Base-by-base conservation (phyloP, 2,888 invertebrate species). In the Pristionchus entomophagus region DNA sequence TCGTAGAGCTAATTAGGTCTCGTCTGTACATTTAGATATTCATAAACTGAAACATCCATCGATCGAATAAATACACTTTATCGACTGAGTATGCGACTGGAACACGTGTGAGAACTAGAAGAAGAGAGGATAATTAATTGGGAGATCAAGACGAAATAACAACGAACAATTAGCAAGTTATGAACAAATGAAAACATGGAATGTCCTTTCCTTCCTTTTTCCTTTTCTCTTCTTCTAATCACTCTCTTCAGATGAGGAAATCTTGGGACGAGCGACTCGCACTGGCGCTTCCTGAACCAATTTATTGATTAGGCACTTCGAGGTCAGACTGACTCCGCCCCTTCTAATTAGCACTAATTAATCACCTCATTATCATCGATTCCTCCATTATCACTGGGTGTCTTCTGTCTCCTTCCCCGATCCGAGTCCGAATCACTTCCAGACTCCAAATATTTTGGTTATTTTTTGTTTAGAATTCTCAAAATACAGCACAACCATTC, bases 181-280 rank as follows among this genome's bases (percentile, higher is more conserved):
- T 49, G 26, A 80, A 80, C 78, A 80, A 73, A 26, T 73, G 73
- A 73, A 41, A 73, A 41, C 19, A 41, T 73, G 73, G 41, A 73
- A 73, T 45, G 73, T 14, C 41, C 10, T 26, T 45, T 26, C 19
- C 41, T 45, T 26, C 41, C 10, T 73, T 35, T 19, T 29, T 59
- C 59, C 29, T 49, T n/a, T 49, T n/a, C 41, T 77, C 29, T 32
- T 35, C 77, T 29, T 51, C 41, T 53, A 80, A 51, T 80, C 78
- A 51, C 78, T 80, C 51, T 80, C 78, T 51, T 80, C 78, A 5
- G 78, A 80, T 10, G 78, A 32, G 12, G 78, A 80, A 19, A 80
- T 80, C 65, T 65, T 65, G 45, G 6, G 45, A 35, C 49, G 49
- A 3, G 26, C 6, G 2, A 32, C 32, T 32, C 78, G 49, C 51